Evolutionary conservation across 2,888 invertebrate species (phyloP).

Genomic region (Cosmia pyralina): DNA sequence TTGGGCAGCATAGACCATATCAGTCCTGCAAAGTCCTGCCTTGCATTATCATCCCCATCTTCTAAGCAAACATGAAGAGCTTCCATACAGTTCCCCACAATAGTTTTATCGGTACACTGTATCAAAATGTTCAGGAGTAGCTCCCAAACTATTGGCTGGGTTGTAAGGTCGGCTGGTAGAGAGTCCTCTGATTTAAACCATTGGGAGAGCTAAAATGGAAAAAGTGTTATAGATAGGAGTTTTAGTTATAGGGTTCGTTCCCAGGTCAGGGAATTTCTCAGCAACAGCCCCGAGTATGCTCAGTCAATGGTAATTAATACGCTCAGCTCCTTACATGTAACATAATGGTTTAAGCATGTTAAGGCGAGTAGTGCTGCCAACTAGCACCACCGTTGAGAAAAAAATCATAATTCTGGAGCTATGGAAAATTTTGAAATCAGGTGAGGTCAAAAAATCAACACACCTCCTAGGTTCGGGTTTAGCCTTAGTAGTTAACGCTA

Average conservation of each 20-base stretch:
- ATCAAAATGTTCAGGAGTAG: slow-evolving; percentile 80
- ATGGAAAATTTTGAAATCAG: too few species aligned
- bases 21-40: slow-evolving; percentile 74
- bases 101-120: slow-evolving; percentile 69
- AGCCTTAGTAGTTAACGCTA: too few species aligned
- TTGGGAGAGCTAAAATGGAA: slow-evolving; percentile 77
- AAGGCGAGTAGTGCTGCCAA: too few species aligned
- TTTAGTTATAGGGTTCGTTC: too few species aligned
- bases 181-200: slow-evolving; percentile 83
- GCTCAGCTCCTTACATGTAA: too few species aligned
- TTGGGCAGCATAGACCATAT: slow-evolving; percentile 82
- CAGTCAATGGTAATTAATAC: not conserved
- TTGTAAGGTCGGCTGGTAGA: slow-evolving; percentile 79
- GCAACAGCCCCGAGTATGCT: accelerated
- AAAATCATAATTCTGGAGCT: too few species aligned
- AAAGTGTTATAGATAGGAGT: not conserved
- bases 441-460: too few species aligned
- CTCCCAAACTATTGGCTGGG: slow-evolving; percentile 80
- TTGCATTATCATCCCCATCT: slow-evolving; percentile 73
- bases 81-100: slow-evolving; percentile 78
- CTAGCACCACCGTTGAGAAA: too few species aligned
- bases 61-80: slow-evolving; percentile 77
- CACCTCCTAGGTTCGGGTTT: too few species aligned
- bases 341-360: too few species aligned
- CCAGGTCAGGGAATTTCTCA: not conserved